Conservation (phyloP, 2,113 vertebrate species). For the Fukomys damarensis region DNA sequence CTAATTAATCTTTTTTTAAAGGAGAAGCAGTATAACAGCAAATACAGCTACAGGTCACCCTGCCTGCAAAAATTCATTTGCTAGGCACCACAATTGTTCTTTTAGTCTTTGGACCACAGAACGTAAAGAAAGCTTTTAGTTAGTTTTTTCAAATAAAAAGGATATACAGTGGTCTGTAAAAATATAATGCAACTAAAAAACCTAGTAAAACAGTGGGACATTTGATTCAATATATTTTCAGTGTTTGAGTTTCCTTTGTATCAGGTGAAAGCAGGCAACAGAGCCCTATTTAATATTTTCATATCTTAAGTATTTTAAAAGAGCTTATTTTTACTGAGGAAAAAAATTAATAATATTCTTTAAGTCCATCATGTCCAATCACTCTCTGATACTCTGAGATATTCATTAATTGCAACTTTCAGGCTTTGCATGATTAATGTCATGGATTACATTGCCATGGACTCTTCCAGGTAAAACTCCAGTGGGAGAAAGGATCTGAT, state of each 20-base stretch:
- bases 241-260: slow-evolving; percentile 3
- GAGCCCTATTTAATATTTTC: background rate
- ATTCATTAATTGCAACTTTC: background rate
- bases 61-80: slow-evolving; percentile 25
- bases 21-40: background rate
- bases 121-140: background rate
- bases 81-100: background rate
- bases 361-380: background rate
- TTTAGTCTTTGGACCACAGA: background rate
- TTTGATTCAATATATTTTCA: background rate
- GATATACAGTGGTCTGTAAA: background rate
- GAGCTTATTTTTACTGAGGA: background rate
- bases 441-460: background rate
- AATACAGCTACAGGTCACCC: background rate
- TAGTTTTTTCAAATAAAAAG: slow-evolving; percentile 22
- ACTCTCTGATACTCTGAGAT: background rate
- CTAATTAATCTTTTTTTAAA: background rate
- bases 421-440: background rate
- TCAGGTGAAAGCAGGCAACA: background rate
- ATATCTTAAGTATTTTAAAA: background rate
- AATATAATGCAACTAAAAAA: slow-evolving; percentile 17
- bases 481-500: background rate
- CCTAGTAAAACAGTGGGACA: background rate
- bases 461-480: background rate
- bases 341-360: background rate